These are phyloP conservation scores for Alosa alosa DNA, from an alignment of 2,113 vertebrate species.

Conservation along the genomic window DNA sequence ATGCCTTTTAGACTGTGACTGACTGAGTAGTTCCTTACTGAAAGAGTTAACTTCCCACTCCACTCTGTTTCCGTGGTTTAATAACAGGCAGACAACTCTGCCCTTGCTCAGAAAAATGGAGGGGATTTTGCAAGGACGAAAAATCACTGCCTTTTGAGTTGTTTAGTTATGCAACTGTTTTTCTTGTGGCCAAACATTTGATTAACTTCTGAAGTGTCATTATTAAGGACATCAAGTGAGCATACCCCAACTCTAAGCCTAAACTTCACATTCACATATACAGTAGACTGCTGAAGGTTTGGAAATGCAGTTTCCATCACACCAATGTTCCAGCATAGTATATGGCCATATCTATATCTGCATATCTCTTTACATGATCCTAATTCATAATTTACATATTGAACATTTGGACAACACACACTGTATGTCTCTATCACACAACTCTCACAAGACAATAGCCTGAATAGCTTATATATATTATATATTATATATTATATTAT, in stretches of 20 bases:
- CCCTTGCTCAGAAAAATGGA: slow-evolving; percentile 2
- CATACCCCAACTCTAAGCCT: neutral
- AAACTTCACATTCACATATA: neutral
- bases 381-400: no score
- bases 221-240: neutral
- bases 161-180: slow-evolving; percentile 10
- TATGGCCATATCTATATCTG: no score
- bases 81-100: slow-evolving; percentile 1
- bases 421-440: no score
- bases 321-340: neutral
- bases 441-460: no score
- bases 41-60: slow-evolving; percentile 28
- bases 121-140: neutral
- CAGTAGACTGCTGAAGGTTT: neutral
- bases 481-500: no score
- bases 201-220: neutral
- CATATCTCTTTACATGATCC: no score
- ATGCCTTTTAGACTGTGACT: neutral
- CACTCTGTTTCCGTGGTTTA: neutral
- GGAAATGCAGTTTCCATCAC: neutral
- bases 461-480: no score
- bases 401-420: no score
- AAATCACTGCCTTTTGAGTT: neutral
- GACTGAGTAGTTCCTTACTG: neutral
- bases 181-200: neutral